Conservation (phyloP, 2,888 invertebrate species). For the Diabrotica balteata region DNA sequence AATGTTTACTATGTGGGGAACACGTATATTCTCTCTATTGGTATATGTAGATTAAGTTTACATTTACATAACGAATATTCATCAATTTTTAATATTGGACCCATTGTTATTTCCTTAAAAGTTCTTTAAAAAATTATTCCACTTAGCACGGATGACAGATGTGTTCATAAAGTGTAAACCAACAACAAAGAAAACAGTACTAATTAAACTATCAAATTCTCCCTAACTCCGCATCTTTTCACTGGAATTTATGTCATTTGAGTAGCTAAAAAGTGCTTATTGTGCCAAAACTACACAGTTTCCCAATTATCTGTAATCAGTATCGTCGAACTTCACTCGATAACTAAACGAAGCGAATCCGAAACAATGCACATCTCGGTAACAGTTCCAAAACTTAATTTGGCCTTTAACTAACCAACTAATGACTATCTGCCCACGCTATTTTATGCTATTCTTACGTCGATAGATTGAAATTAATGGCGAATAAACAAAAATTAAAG, state of each 20-base stretch:
- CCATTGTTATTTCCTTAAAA: too few species aligned
- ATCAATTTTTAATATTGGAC: too few species aligned
- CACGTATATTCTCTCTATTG: too few species aligned
- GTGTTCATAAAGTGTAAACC: neutral
- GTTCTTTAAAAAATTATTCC: too few species aligned
- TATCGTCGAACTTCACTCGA: constrained; percentile 21
- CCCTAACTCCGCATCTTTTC: too few species aligned
- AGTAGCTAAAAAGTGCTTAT: too few species aligned
- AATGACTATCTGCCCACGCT: neutral
- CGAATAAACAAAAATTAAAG: neutral
- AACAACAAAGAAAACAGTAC: neutral
- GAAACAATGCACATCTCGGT: constrained; percentile 27
- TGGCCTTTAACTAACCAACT: constrained; percentile 26
- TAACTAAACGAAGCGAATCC: constrained; percentile 23
- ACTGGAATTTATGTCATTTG: too few species aligned
- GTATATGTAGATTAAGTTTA: too few species aligned
- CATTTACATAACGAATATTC: too few species aligned
- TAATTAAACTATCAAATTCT: neutral
- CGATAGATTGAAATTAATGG: neutral
- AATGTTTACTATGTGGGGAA: too few species aligned
- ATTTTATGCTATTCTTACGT: neutral
- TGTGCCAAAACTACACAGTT: neutral
- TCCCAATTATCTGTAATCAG: neutral
- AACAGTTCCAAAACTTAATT: constrained; percentile 27
- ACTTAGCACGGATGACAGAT: neutral